phyloP scores from a whole-genome alignment of 2,888 invertebrate species.

The Dryobota labecula region DNA sequence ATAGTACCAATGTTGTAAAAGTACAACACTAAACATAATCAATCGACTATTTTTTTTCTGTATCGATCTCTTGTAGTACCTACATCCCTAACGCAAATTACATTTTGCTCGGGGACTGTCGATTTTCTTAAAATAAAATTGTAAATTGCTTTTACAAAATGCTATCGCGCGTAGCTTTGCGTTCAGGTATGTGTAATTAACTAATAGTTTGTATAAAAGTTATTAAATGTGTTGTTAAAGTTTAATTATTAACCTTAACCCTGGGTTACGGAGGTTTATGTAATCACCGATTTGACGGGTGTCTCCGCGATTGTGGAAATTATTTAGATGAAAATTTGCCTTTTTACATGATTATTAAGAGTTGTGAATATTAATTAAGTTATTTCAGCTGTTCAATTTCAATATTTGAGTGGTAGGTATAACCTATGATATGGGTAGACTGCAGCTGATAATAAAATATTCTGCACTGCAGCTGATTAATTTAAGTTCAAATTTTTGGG shows the following conservation, averaged over 20 bases:
- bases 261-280: slow-evolving; percentile 86
- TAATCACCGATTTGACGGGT: slow-evolving; percentile 86
- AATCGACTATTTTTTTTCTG: slow-evolving; percentile 17
- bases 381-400: neutral
- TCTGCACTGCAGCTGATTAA: slow-evolving; percentile 31
- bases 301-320: slow-evolving; percentile 60
- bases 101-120: slow-evolving; percentile 77
- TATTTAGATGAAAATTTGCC: slow-evolving; percentile 34
- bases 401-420: slow-evolving; percentile 17
- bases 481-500: neutral
- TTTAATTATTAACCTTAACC: slow-evolving; percentile 74
- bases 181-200: slow-evolving; percentile 90
- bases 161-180: slow-evolving; percentile 93
- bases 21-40: slow-evolving; percentile 9
- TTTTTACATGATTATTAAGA: slow-evolving; percentile 10
- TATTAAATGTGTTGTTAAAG: slow-evolving; percentile 31
- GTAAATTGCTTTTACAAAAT: slow-evolving; percentile 86
- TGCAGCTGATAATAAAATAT: slow-evolving; percentile 33
- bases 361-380: neutral
- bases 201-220: slow-evolving; percentile 27
- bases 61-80: slow-evolving; percentile 24
- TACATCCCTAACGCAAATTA: slow-evolving; percentile 84
- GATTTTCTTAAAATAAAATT: slow-evolving; percentile 74
- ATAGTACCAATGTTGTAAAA: neutral
- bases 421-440: slow-evolving; percentile 48